Conservation (phyloP, 1,140 invertebrate genomes). For the Drosophila tristis region DNA sequence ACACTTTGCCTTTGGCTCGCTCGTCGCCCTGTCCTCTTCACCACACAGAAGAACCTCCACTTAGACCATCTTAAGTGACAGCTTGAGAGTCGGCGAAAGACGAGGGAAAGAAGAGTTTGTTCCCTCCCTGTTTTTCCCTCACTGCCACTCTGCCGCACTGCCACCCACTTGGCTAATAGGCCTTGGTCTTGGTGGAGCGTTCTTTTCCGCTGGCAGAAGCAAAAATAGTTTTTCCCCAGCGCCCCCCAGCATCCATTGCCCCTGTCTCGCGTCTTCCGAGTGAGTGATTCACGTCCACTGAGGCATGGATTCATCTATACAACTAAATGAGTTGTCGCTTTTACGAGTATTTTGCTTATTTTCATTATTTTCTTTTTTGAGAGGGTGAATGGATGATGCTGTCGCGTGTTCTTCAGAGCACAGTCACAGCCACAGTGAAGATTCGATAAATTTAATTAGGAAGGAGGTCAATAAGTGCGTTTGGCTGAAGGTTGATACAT, state of each 20-base stretch:
- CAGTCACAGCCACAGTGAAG: constrained; percentile 12
- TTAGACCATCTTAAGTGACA: constrained; percentile 68
- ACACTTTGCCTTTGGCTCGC: constrained; percentile 48
- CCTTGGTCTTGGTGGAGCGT: constrained; percentile 52
- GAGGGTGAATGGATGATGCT: constrained; percentile 34
- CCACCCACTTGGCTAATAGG: constrained; percentile 69
- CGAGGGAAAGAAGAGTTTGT: constrained; percentile 3
- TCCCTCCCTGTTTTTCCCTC: not conserved
- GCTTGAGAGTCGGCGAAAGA: constrained; percentile 58
- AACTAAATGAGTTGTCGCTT: constrained; percentile 80
- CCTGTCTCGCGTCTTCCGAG: constrained; percentile 65
- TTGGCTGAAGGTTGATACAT: no score
- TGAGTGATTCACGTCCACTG: constrained; percentile 81
- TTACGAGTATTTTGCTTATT: constrained; percentile 53
- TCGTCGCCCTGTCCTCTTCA: constrained; percentile 47
- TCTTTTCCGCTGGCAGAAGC: constrained; percentile 30
- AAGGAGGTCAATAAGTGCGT: no score
- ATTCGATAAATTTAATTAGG: no score
- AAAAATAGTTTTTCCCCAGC: constrained; percentile 68
- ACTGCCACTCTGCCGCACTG: not conserved
- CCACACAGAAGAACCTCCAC: constrained; percentile 46
- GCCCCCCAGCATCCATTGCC: constrained; percentile 3
- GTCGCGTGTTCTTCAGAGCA: constrained; percentile 1
- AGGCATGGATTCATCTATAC: constrained; percentile 76
- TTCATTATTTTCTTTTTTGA: constrained; percentile 27